Evolutionary conservation across 1,140 invertebrate genomes (phyloP), one percentile per base, ranked within the genome.

Genomic region (Ditylenchus dipsaci): DNA sequence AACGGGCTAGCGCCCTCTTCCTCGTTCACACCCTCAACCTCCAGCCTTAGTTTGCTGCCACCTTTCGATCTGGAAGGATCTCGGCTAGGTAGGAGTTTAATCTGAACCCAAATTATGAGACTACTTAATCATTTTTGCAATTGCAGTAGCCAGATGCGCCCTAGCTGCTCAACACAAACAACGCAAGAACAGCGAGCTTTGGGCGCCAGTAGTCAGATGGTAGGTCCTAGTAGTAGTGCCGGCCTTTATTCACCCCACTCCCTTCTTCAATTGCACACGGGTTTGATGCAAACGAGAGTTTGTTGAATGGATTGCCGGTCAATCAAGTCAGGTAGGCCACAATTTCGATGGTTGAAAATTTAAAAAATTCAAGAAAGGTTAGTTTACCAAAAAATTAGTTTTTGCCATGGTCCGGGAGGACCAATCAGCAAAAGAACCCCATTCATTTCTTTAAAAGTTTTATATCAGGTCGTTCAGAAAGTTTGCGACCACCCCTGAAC

Each of bases 261-360:
- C 15, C 49, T 8, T 53, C 49, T 53, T 53, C 49, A 3, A 21
- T 17, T 53, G 49, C n/a, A 8, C n/a, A 3, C 3, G 23, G 49
- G 8, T 53, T 53, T 21, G 59, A 61, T 30, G 19, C 59, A 19
- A 61, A 30, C n/a, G 59, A 61, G 38, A 61, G 59, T 43, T 61
- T 33, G 19, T n/a, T 61, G n/a, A 61, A 61, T 29, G 59, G 59
- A n/a, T 27, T 61, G 59, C 59, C 59, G 8, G 29, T 30, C 19
- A 43, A 61, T 61, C 59, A 61, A 61, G 59, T 43, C 13, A 21
- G 59, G 59, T 61, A 19, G 29, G 38, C 8, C 30, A 13, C 23
- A 13, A 23, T 13, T 59, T 59, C n/a, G n/a, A 45, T 13, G n/a
- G 11, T 45, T 45, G 43, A 45, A 45, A 13, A 45, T n/a, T 45